These are phyloP conservation scores for Brachyhypopomus gauderio DNA, from an alignment of 2,113 vertebrate species.

Conservation along the genomic window DNA sequence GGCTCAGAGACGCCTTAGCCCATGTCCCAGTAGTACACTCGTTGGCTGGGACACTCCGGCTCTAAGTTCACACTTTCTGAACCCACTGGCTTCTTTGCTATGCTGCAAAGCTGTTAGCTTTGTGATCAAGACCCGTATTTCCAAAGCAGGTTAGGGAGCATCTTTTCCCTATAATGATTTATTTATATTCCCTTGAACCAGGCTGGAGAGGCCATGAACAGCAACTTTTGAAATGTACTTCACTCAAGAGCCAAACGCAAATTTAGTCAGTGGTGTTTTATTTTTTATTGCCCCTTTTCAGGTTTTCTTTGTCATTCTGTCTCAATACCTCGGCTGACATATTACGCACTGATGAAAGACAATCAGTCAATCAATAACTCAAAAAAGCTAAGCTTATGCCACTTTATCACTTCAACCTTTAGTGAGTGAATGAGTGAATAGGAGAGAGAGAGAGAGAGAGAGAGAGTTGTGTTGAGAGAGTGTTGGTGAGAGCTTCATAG, in stretches of 20 bases:
- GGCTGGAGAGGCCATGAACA: slow-evolving; percentile 14
- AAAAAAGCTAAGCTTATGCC: background rate
- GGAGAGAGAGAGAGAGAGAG: slow-evolving; percentile 10
- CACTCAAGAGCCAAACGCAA: too few relatives aligned
- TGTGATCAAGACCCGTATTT: slow-evolving; percentile 45
- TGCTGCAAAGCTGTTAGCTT: slow-evolving; percentile 55
- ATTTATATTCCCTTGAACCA: slow-evolving; percentile 38
- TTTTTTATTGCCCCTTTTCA: background rate
- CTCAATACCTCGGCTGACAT: background rate
- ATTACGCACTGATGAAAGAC: background rate
- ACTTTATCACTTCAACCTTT: slow-evolving; percentile 3
- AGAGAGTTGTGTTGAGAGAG: background rate
- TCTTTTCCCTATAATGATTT: slow-evolving; percentile 29
- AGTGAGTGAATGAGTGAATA: background rate
- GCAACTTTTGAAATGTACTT: slow-evolving; percentile 21
- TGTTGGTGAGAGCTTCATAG: slow-evolving; percentile 14
- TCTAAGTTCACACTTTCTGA: slow-evolving; percentile 54
- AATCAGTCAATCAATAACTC: background rate
- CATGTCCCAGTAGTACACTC: slow-evolving; percentile 53
- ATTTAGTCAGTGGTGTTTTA: background rate
- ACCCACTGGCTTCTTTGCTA: slow-evolving; percentile 46
- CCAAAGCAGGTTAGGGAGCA: slow-evolving; percentile 40
- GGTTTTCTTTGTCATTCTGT: background rate
- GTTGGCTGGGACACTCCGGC: slow-evolving; percentile 48
- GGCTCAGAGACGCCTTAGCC: slow-evolving; percentile 58